phyloP scores from a whole-genome alignment of 2,888 invertebrate species.

The Caradrina clavipalpis region DNA sequence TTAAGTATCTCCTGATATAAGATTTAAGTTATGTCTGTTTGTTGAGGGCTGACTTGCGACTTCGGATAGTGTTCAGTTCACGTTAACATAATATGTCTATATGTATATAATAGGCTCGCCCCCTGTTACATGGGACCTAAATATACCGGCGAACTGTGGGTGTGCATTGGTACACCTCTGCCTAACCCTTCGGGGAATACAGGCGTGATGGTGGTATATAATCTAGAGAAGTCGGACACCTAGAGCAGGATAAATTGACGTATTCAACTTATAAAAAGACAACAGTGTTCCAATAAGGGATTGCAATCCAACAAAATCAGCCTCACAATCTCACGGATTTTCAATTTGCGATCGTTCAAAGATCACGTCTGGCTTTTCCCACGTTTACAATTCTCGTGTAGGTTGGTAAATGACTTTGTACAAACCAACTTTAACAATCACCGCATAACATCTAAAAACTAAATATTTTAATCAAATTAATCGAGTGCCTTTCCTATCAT shows the following conservation, averaged over 20 bases:
- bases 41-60: neutral
- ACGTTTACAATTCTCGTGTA: conserved; percentile 47
- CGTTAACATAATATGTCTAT: neutral
- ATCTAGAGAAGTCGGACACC: neutral
- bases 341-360: conserved; percentile 48
- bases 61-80: neutral
- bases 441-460: conserved; percentile 21
- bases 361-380: conserved; percentile 52
- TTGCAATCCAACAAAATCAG: conserved; percentile 30
- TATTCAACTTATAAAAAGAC: neutral
- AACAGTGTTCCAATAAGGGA: conserved; percentile 20
- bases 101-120: too few species aligned
- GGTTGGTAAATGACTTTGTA: conserved; percentile 12
- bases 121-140: too few species aligned
- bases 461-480: conserved; percentile 31
- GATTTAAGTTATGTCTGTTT: conserved; percentile 12
- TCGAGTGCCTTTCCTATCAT: conserved; percentile 24
- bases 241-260: neutral
- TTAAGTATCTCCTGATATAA: conserved; percentile 2
- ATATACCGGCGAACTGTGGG: too few species aligned
- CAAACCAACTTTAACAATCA: conserved; percentile 16
- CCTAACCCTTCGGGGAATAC: too few species aligned
- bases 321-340: conserved; percentile 46
- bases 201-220: neutral
- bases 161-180: too few species aligned